Evolutionary conservation across 1,140 invertebrate species (phyloP).

Genomic region (Drosophila erecta): DNA sequence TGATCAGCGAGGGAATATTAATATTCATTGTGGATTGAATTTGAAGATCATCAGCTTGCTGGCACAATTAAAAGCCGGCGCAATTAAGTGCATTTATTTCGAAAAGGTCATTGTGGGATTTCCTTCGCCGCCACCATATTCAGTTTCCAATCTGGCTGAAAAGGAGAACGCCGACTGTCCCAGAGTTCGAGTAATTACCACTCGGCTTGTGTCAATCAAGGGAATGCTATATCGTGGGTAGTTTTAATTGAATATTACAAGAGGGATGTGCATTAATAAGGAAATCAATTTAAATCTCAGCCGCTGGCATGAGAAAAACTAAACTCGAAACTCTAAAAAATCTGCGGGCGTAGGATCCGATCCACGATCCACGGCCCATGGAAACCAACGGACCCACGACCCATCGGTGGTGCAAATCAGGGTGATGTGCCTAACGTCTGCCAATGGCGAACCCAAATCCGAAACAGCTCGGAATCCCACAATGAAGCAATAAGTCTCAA

Average conservation of each 20-base stretch:
- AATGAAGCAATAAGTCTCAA: slow-evolving; percentile 76
- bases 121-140: slow-evolving; percentile 64
- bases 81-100: slow-evolving; percentile 71
- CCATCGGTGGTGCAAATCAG: slow-evolving; percentile 45
- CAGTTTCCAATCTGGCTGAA: slow-evolving; percentile 20
- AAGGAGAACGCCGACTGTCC: slow-evolving; percentile 43
- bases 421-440: slow-evolving; percentile 46
- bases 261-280: slow-evolving; percentile 83
- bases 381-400: neutral
- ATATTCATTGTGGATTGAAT: slow-evolving; percentile 28
- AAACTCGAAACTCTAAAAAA: slow-evolving; percentile 62
- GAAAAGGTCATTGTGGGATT: slow-evolving; percentile 67
- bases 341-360: slow-evolving; percentile 79
- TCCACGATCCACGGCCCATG: slow-evolving; percentile 5
- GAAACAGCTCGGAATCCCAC: slow-evolving; percentile 38
- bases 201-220: slow-evolving; percentile 71
- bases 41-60: slow-evolving; percentile 33
- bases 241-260: slow-evolving; percentile 83
- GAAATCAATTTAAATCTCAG: slow-evolving; percentile 84
- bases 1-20: slow-evolving; percentile 16
- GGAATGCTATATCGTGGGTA: slow-evolving; percentile 48
- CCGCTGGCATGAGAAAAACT: slow-evolving; percentile 68
- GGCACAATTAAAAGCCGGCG: slow-evolving; percentile 41
- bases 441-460: slow-evolving; percentile 38
- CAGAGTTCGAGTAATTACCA: slow-evolving; percentile 68